Conservation (phyloP, 2,888 invertebrate species). For the Barypeithes pellucidus region DNA sequence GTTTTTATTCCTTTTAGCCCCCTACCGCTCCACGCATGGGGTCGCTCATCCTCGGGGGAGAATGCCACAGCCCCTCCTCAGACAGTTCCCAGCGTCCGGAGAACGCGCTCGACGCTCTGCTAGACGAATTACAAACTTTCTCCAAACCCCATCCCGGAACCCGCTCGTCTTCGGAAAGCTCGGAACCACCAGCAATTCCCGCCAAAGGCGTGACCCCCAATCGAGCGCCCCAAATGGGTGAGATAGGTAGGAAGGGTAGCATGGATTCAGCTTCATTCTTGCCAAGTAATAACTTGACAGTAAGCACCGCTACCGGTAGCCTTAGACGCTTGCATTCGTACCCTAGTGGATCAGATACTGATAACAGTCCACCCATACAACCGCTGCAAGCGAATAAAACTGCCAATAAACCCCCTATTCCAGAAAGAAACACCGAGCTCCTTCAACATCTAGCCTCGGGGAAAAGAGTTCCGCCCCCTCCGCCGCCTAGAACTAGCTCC, state of each 20-base stretch:
- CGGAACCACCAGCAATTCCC: constrained; percentile 67
- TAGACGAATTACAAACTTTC: constrained; percentile 94
- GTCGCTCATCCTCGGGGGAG: constrained; percentile 76
- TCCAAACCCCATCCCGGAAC: constrained; percentile 77
- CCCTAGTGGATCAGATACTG: constrained; percentile 89
- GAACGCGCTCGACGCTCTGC: constrained; percentile 97
- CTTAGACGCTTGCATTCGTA: constrained; percentile 87
- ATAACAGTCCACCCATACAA: constrained; percentile 83
- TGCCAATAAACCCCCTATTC: constrained; percentile 84
- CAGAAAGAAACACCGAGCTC: constrained; percentile 86
- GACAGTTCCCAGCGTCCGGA: constrained; percentile 82
- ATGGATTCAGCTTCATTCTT: constrained; percentile 72
- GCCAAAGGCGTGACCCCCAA: constrained; percentile 65
- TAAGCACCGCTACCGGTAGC: constrained; percentile 72
- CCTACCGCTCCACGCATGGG: constrained; percentile 76
- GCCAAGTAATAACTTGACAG: constrained; percentile 68
- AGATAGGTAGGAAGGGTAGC: constrained; percentile 74
- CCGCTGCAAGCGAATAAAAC: constrained; percentile 72
- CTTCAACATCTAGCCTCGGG: constrained; percentile 79
- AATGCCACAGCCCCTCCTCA: constrained; percentile 68
- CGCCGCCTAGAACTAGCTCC: constrained; percentile 92
- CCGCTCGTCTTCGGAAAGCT: constrained; percentile 62
- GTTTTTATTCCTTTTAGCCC: constrained; percentile 69
- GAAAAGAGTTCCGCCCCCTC: constrained; percentile 90
- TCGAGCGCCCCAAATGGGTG: constrained; percentile 71